Evolutionary conservation across 2,113 vertebrate genomes (phyloP).

Genomic region (Poecile atricapillus): DNA sequence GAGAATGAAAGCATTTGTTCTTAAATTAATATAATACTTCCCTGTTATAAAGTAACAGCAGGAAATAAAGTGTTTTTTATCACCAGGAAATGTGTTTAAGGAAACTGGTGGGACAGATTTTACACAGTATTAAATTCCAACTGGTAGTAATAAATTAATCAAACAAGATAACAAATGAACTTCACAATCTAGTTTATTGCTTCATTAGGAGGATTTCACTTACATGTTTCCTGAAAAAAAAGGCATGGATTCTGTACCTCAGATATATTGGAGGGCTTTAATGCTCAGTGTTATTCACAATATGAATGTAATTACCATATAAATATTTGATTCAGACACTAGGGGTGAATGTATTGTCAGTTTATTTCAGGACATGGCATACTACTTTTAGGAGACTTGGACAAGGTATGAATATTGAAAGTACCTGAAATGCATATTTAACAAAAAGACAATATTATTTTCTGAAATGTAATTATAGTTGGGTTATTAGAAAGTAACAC

Average conservation of each 20-base stretch:
- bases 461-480: neutral
- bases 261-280: neutral
- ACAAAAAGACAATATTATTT: neutral
- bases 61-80: neutral
- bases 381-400: neutral
- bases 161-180: neutral
- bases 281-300: neutral
- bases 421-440: neutral
- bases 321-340: conserved; percentile 3
- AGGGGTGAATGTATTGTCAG: neutral
- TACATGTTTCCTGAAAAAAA: neutral
- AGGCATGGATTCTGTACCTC: neutral
- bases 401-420: neutral
- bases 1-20: conserved; percentile 32
- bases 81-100: neutral
- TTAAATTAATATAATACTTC: conserved; percentile 37
- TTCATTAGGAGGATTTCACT: neutral
- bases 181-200: neutral
- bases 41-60: conserved; percentile 3
- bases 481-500: neutral
- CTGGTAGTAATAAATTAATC: conserved; percentile 15
- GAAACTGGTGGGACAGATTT: neutral
- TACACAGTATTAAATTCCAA: conserved; percentile 9
- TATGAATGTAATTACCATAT: neutral
- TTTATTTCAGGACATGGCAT: neutral